Evolutionary conservation across 2,888 invertebrate species (phyloP).

Genomic region (Hyles lineata): DNA sequence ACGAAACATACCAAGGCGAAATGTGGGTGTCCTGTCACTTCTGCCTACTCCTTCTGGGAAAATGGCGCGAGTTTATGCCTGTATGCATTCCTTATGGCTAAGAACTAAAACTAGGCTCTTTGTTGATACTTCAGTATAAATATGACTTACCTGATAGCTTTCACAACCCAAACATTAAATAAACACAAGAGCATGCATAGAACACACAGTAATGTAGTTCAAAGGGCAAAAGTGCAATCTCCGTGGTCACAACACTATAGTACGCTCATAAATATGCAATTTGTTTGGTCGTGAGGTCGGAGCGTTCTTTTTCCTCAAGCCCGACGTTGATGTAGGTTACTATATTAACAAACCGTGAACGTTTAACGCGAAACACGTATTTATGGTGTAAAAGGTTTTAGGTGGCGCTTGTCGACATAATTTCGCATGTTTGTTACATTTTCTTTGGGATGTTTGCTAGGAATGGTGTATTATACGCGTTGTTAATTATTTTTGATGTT

Average conservation of each 20-base stretch:
- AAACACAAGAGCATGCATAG: neutral
- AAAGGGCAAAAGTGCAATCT: conserved; percentile 36
- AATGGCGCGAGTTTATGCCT: too few relatives aligned
- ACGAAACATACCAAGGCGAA: too few relatives aligned
- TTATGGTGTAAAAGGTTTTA: conserved; percentile 35
- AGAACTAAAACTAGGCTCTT: too few relatives aligned
- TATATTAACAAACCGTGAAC: conserved; percentile 32
- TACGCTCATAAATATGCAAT: conserved; percentile 50
- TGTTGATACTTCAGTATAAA: too few relatives aligned
- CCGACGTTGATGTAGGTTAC: conserved; percentile 25
- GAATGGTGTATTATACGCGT: too few relatives aligned
- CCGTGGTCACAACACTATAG: conserved; percentile 36
- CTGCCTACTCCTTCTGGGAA: too few relatives aligned
- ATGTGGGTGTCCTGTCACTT: too few relatives aligned
- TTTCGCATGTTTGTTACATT: neutral
- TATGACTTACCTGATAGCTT: neutral
- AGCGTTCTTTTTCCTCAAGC: conserved; percentile 35
- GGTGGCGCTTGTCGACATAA: conserved; percentile 41
- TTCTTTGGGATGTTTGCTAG: neutral
- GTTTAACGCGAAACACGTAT: neutral
- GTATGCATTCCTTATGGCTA: too few relatives aligned
- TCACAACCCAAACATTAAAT: neutral
- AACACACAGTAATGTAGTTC: neutral
- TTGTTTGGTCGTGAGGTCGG: conserved; percentile 38
- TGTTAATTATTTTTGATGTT: too few relatives aligned